These are phyloP conservation scores for Andrena fulva DNA, from an alignment of 2,888 invertebrate species.

Conservation along the genomic window DNA sequence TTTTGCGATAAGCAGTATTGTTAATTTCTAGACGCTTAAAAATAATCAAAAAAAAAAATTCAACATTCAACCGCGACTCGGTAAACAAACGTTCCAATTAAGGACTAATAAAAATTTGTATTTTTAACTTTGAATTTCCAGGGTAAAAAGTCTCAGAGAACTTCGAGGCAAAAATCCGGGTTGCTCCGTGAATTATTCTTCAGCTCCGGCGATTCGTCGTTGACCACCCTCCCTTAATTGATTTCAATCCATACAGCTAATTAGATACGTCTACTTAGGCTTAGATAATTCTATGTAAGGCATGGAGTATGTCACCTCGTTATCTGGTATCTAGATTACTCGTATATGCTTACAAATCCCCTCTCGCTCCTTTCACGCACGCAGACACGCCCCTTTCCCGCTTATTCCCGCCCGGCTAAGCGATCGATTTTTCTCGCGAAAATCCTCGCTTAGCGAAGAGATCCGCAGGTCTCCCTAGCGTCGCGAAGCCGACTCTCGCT, in stretches of 20 bases:
- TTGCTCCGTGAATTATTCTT: not conserved
- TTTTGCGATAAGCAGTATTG: not conserved
- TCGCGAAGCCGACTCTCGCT: not conserved
- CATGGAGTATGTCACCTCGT: slow-evolving; percentile 83
- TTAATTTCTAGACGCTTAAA: not conserved
- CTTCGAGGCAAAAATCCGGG: not conserved
- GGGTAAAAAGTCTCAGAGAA: too few relatives aligned
- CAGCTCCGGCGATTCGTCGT: not conserved
- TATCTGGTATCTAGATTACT: slow-evolving; percentile 76
- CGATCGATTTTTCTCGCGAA: slow-evolving; percentile 5
- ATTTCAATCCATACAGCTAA: slow-evolving; percentile 58
- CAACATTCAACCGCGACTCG: too few relatives aligned
- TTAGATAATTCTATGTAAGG: slow-evolving; percentile 82
- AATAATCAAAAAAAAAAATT: too few relatives aligned
- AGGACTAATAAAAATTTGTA: too few relatives aligned
- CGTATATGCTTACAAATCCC: slow-evolving; percentile 57
- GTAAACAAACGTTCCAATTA: too few relatives aligned
- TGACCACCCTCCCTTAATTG: slow-evolving; percentile 37
- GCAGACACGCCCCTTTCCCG: slow-evolving; percentile 17
- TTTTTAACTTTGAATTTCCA: too few relatives aligned
- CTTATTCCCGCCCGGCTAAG: not conserved
- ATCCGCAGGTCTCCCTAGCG: too few relatives aligned
- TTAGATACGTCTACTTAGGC: slow-evolving; percentile 75
- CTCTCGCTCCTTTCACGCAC: slow-evolving; percentile 32
- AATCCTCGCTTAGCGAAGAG: slow-evolving; percentile 3